phyloP scores from a whole-genome alignment of 2,888 invertebrate species.

The Pollenia labialis region DNA sequence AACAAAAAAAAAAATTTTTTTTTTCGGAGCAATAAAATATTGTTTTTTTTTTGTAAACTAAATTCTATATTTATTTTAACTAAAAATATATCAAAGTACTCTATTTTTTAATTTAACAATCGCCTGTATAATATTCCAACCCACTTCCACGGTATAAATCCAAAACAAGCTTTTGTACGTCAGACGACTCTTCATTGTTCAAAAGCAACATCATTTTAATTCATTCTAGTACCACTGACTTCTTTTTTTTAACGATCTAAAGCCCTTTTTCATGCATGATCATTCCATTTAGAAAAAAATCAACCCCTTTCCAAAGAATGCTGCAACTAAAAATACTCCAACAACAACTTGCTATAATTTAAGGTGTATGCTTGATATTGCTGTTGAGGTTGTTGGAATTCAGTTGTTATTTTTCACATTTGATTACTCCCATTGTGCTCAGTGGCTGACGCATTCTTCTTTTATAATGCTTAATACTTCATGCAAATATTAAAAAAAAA shows the following conservation, averaged over 20 bases:
- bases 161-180: conserved; percentile 41
- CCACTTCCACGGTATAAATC: conserved; percentile 56
- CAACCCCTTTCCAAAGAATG: conserved; percentile 51
- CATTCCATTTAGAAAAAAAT: conserved; percentile 55
- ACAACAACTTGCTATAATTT: conserved; percentile 74
- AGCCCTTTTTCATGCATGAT: conserved; percentile 50
- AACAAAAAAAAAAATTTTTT: no score
- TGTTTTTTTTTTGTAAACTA: no score
- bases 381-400: conserved; percentile 28
- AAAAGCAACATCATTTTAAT: conserved; percentile 51
- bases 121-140: conserved; percentile 9
- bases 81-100: no score
- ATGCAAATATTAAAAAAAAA: conserved; percentile 68
- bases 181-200: conserved; percentile 33
- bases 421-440: conserved; percentile 66
- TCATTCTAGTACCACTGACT: conserved; percentile 60
- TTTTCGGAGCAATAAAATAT: no score
- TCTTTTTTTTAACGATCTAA: conserved; percentile 39
- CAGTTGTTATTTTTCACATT: conserved; percentile 60
- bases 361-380: conserved; percentile 66
- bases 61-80: no score
- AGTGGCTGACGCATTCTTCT: conserved; percentile 42
- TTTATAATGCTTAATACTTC: conserved; percentile 68
- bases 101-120: neutral
- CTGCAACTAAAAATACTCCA: conserved; percentile 64